Base-by-base conservation (phyloP, 1,140 invertebrate genomes). In the Zeugodacus cucurbitae region DNA sequence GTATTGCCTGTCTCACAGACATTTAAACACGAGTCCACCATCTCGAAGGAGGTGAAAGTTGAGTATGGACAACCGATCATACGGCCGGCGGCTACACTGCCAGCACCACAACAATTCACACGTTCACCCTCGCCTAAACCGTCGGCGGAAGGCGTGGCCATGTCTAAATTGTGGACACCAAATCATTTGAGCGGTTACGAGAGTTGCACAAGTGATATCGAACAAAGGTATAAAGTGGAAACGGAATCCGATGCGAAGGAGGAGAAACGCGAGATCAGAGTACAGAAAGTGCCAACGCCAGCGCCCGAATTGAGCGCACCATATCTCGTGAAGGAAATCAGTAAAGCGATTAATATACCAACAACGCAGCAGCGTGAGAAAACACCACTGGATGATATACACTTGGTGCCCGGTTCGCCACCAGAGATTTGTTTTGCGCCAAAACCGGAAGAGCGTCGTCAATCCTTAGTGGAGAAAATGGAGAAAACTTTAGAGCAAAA, bases 341-440 rank as follows among this genome's bases (percentile, higher is more conserved):
- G 92, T 32, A 89, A 94, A 88, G 89, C 88, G 48, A 93, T 95
- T 89, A 94, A 94, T 3, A 94, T 94, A 22, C 92, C 94, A 37
- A 93, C 94, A 29, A 93, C 94, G 26, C 22, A 90, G n/a, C 87
- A 87, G 2, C 88, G 87, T 2, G n/a, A 88, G 22, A 88, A 87
- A 20, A 91, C 90, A 1, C 90, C 91, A 8, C 22, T 91, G 54
- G 87, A 91, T 82, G 94, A 95, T 89, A 92, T 95, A 0, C 91
- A 94, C 70, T 90, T 96, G 17, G 94, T 96, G 91, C 95, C 95
- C 0, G 96, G 95, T 20, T 94, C 95, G 1, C 95, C 96, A 14
- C 95, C 96, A 29, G 95, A 96, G 93, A 95, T 96, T 20, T 95
- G 94, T 20, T 96, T 94, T 91, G 94, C 95, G 6, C 94, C 94